Base-by-base conservation (phyloP, 2,888 invertebrate genomes). In the Rosalia funebris region DNA sequence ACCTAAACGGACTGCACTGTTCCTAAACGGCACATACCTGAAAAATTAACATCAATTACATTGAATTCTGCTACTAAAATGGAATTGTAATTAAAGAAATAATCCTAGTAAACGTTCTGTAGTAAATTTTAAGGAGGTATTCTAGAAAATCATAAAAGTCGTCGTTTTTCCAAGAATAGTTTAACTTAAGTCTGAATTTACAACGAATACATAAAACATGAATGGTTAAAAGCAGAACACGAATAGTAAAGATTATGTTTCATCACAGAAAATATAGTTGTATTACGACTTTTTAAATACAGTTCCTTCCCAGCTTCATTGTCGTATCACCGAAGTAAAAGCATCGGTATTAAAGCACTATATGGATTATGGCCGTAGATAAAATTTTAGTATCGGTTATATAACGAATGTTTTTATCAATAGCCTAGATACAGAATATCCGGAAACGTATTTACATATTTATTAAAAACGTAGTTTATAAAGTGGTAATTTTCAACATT, bases 161-260 rank as follows among this genome's bases (percentile, higher is more conserved):
- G n/a, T n/a, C n/a, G n/a, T n/a, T n/a, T n/a, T n/a, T n/a, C n/a
- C n/a, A n/a, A n/a, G n/a, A n/a, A n/a, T n/a, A n/a, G n/a, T n/a
- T n/a, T n/a, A n/a, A n/a, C n/a, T n/a, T n/a, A n/a, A n/a, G n/a
- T n/a, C n/a, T n/a, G n/a, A n/a, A n/a, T n/a, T n/a, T n/a, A n/a
- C n/a, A n/a, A n/a, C n/a, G n/a, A n/a, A n/a, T n/a, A n/a, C n/a
- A n/a, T n/a, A n/a, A n/a, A n/a, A n/a, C n/a, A n/a, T n/a, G n/a
- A n/a, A n/a, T n/a, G n/a, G n/a, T n/a, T n/a, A 63, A 60, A 44
- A 57, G 17, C 52, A 58, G 53, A 37, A 41, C 45, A 57, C 58
- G 47, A 64, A 46, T 54, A 63, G n/a, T 63, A 62, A 64, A 64
- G 57, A 56, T 61, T 45, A 17, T 48, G 47, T 50, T 45, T 58